Conservation (phyloP, 2,113 vertebrate genomes). For the Chionomys nivalis region DNA sequence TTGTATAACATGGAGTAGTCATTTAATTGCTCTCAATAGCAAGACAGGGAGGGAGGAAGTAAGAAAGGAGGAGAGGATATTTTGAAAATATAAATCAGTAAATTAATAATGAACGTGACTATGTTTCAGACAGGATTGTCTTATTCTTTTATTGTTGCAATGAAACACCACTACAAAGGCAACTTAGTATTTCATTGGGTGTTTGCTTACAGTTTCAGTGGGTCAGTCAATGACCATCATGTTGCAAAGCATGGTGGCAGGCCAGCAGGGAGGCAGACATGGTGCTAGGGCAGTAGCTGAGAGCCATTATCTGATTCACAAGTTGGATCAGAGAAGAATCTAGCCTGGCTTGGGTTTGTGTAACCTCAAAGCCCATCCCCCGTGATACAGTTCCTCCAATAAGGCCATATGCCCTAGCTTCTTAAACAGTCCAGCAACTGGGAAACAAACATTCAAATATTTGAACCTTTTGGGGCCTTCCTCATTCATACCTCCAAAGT, state of each 20-base stretch:
- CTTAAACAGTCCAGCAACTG: neutral
- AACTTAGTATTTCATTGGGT: neutral
- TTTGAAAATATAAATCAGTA: conserved; percentile 8
- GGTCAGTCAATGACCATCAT: neutral
- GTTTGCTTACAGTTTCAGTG: neutral
- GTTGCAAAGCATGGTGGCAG: neutral
- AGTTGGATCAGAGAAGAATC: too few relatives aligned
- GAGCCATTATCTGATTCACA: neutral
- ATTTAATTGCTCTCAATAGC: neutral
- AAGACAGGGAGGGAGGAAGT: too few relatives aligned
- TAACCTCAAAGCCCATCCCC: neutral
- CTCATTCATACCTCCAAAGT: neutral
- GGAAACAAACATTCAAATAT: neutral
- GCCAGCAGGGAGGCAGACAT: neutral
- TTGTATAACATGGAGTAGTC: neutral
- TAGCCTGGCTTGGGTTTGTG: neutral
- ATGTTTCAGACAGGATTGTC: neutral
- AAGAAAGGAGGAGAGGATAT: neutral
- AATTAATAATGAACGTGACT: conserved; percentile 21
- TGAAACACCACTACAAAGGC: neutral
- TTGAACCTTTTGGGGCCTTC: neutral
- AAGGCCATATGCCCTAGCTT: neutral
- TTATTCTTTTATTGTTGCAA: neutral
- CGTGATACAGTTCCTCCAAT: neutral
- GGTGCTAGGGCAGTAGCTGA: neutral